Evolutionary conservation across 2,797 vertebrate genomes (phyloP), one percentile per base, ranked within the genome.

Genomic region (Odontamblyopus lacepedii): DNA sequence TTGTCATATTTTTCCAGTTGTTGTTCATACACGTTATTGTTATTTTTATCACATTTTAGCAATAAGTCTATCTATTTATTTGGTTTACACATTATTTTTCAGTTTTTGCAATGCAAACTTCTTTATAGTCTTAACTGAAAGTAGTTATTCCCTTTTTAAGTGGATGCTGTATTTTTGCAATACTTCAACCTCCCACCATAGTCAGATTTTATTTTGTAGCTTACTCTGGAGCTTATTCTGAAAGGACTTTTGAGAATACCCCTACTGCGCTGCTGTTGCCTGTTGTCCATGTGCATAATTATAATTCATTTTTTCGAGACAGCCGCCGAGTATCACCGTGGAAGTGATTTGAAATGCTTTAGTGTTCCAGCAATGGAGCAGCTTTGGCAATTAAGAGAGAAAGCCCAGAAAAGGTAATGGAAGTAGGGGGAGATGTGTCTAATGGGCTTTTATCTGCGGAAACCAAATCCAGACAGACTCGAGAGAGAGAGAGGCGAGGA

Each of bases 361-460:
- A 91, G 83, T 87, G 85, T 87, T 91, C 83, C 83, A 78, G 85
- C 87, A 86, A 89, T 89, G 84, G 88, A 90, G 87, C 87, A 81
- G 90, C 84, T 88, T 88, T 87, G 87, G 90, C 91, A 93, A 93
- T 93, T 93, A 92, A 90, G 87, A 85, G 78, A 86, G 87, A 90
- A 89, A 88, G 85, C 85, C 85, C 85, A 88, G 90, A 86, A 92
- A 91, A 91, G 89, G 91, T 93, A 94, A 94, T 91, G 93, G 90
- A 92, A 93, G 88, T 81, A 91, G 91, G 72, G 84, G 77, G 85
- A 90, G 87, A 93, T 92, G 92, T 90, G 92, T 92, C 91, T 95
- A 95, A 95, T 93, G 91, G 93, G 93, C 93, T 94, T 94, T 95
- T 95, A 94, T 95, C 93, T 93, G 87, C 91, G 92, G 92, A 94